Evolutionary conservation across 2,888 invertebrate species (phyloP).

Genomic region (Aleiodes testaceus): DNA sequence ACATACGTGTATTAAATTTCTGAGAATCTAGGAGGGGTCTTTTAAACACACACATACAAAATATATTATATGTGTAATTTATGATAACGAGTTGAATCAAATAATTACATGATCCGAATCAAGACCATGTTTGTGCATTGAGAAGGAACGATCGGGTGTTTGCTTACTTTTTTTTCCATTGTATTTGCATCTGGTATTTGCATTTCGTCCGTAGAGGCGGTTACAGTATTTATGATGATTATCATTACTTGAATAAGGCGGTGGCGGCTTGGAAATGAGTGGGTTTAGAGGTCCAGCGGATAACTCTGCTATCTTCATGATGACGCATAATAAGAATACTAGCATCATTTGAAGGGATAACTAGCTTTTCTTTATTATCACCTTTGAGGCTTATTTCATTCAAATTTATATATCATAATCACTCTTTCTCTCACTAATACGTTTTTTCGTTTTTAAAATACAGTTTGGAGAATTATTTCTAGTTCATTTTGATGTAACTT

Average conservation of each 20-base stretch:
- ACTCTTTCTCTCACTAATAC: background rate
- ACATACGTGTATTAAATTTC: too few relatives aligned
- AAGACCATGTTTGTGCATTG: background rate
- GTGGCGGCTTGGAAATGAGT: slow-evolving; percentile 58
- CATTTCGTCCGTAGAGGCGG: slow-evolving; percentile 55
- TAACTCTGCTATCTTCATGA: slow-evolving; percentile 78
- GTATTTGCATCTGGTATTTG: slow-evolving; percentile 58
- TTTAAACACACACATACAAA: too few relatives aligned
- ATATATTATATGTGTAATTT: too few relatives aligned
- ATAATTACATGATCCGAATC: background rate
- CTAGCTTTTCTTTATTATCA: slow-evolving; percentile 46
- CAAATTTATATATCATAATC: slow-evolving; percentile 1
- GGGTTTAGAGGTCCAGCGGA: slow-evolving; percentile 68
- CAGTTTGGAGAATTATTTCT: background rate
- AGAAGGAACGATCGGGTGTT: background rate
- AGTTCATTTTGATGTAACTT: background rate
- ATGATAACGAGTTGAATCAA: background rate
- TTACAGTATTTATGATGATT: slow-evolving; percentile 61
- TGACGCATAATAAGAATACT: slow-evolving; percentile 76
- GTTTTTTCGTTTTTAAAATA: slow-evolving; percentile 11
- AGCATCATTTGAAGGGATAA: slow-evolving; percentile 74
- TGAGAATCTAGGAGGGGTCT: too few relatives aligned
- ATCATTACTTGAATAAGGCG: slow-evolving; percentile 56
- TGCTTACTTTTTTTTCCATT: slow-evolving; percentile 64
- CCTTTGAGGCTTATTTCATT: slow-evolving; percentile 17